Evolutionary conservation across 2,888 invertebrate species (phyloP).

Genomic region (Nemapogon koenigi): DNA sequence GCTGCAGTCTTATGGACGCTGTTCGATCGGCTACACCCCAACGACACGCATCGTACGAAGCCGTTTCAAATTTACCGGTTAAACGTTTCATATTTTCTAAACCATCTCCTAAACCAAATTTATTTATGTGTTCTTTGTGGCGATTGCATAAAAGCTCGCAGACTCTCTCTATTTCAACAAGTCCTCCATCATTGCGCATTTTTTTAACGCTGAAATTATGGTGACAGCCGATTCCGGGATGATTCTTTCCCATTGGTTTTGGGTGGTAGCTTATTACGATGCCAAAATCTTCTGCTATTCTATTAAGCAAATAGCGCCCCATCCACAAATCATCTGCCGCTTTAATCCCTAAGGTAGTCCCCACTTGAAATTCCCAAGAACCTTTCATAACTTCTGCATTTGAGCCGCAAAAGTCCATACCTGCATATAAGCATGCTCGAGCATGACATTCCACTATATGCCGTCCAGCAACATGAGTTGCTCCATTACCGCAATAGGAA

Average conservation of each 20-base stretch:
- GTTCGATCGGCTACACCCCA: slow-evolving; percentile 91
- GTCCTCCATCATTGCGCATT: slow-evolving; percentile 83
- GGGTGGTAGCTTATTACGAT: slow-evolving; percentile 72
- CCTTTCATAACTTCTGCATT: slow-evolving; percentile 98
- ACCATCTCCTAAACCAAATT: slow-evolving; percentile 91
- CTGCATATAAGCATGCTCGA: slow-evolving; percentile 87
- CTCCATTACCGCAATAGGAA: slow-evolving; percentile 93
- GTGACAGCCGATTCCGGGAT: slow-evolving; percentile 87
- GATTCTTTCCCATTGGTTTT: slow-evolving; percentile 82
- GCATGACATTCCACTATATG: slow-evolving; percentile 90
- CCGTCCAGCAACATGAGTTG: slow-evolving; percentile 89
- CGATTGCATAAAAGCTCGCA: slow-evolving; percentile 88
- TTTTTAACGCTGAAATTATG: slow-evolving; percentile 87
- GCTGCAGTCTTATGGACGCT: slow-evolving; percentile 90
- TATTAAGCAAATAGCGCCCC: slow-evolving; percentile 79
- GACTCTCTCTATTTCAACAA: slow-evolving; percentile 79
- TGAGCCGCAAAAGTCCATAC: slow-evolving; percentile 89
- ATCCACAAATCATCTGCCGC: slow-evolving; percentile 88
- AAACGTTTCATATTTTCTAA: slow-evolving; percentile 92
- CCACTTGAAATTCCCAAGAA: slow-evolving; percentile 91
- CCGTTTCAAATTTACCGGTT: slow-evolving; percentile 94
- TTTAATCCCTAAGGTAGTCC: slow-evolving; percentile 85
- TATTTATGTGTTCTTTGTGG: slow-evolving; percentile 89
- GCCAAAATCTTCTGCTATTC: slow-evolving; percentile 88
- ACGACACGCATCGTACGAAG: slow-evolving; percentile 91